A percentile compares a stretch with the other conserved stretches of the same genome.
Conservation (phyloP, 2,113 vertebrate genomes). For the Takifugu bimaculatus region DNA sequence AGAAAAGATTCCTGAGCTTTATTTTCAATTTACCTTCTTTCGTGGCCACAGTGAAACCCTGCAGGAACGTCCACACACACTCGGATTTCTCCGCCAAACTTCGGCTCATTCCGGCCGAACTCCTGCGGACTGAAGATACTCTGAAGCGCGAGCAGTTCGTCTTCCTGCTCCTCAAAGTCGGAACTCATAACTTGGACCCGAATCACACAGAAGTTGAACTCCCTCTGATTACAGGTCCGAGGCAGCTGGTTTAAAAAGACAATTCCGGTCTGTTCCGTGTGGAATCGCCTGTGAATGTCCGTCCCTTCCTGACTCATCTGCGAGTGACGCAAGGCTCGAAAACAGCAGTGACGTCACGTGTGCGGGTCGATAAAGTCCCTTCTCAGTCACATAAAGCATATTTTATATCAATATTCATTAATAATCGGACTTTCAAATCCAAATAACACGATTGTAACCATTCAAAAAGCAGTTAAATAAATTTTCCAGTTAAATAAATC, state of each 20-base stretch:
- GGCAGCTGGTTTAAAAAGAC: too few relatives aligned
- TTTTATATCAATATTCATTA: too few relatives aligned
- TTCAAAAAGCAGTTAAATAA: too few relatives aligned
- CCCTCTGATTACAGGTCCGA: too few relatives aligned
- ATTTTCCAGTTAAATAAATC: too few relatives aligned
- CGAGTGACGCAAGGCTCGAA: constrained; percentile 15
- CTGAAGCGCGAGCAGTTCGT: constrained; percentile 85
- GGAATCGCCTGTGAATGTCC: background rate
- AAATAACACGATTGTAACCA: too few relatives aligned
- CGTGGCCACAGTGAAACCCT: constrained; percentile 77
- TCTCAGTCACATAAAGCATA: too few relatives aligned
- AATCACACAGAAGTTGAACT: background rate
- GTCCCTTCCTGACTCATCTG: constrained; percentile 14
- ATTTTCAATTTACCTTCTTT: constrained; percentile 53
- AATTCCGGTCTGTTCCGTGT: background rate
- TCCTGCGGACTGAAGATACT: constrained; percentile 86
- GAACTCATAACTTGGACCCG: background rate
- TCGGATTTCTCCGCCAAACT: constrained; percentile 78
- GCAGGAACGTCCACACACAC: constrained; percentile 78
- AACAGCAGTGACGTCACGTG: too few relatives aligned
- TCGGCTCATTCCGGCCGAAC: constrained; percentile 77
- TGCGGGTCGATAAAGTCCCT: too few relatives aligned
- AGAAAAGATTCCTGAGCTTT: background rate
- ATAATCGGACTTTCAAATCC: too few relatives aligned
- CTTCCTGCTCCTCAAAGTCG: constrained; percentile 60